Evolutionary conservation across 2,797 vertebrate species (phyloP), one percentile per base, ranked within the genome.

Genomic region (Brachymystax lenok): DNA sequence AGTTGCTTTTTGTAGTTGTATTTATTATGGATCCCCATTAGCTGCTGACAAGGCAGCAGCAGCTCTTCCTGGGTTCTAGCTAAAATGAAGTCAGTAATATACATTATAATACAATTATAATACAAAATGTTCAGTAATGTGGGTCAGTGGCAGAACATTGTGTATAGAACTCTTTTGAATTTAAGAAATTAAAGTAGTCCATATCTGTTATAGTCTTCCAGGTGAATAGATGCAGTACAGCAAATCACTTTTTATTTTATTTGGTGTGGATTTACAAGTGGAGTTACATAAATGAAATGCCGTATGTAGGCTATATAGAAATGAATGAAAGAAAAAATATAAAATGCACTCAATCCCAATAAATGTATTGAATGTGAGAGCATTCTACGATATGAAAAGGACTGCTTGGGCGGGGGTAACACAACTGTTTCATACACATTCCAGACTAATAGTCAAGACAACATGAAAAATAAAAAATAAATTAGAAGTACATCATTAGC

Each of bases 131-230:
- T 52, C 51, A 69, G 68, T 46, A 69, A 76, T 59, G 63, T 40
- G 75, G 40, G 74, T 73, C 70, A 71, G 69, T 69, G 54, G 46
- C 61, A 27, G 30, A 13, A 71, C 30, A n/a, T n/a, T n/a, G n/a
- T 21, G 17, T 59, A 51, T 3, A 13, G 10, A 14, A 52, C 14
- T 12, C 40, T 71, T 27, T 51, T 51, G 7, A 16, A 16, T 71
- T 72, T 24, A 27, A 30, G 24, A n/a, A 69, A 69, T 69, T 0
- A 69, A 69, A 69, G 28, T 67, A 30, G 64, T 69, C 67, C 17
- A 3, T 19, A n/a, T 10, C n/a, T 69, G 67, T 69, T n/a, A n/a
- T n/a, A 59, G 19, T 27, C 61, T 64, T 46, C 33, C 17, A 40
- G 10, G 35, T 69, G 68, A 69, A 69, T n/a, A 69, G 19, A 40